Evolutionary conservation across 2,888 invertebrate species (phyloP).

Genomic region (Lobophora halterata): DNA sequence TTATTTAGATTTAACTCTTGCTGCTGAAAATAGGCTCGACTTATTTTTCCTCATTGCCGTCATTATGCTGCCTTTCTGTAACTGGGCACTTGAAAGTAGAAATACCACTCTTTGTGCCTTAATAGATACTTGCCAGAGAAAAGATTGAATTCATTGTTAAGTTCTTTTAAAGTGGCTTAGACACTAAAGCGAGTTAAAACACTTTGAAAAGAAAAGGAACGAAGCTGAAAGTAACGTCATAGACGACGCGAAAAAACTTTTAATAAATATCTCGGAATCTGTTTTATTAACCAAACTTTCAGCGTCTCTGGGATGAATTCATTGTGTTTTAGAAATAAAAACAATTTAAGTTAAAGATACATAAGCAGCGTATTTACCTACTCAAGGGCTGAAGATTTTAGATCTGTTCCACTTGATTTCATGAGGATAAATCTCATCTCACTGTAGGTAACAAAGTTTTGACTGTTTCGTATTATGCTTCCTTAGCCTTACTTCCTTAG

Average conservation of each 20-base stretch:
- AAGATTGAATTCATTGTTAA: constrained; percentile 51
- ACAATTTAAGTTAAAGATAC: constrained; percentile 26
- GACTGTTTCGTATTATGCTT: no score
- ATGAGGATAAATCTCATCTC: constrained; percentile 3
- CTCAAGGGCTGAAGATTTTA: constrained; percentile 20
- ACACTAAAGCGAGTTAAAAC: constrained; percentile 47
- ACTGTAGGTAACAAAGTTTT: constrained; percentile 10
- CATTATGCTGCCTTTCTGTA: constrained; percentile 34
- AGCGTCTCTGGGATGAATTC: constrained; percentile 21
- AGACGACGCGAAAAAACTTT: constrained; percentile 49
- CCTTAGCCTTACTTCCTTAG: no score
- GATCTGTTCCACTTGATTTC: constrained; percentile 13
- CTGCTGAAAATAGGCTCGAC: constrained; percentile 32
- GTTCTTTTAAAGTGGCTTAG: constrained; percentile 45
- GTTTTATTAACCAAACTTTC: constrained; percentile 38
- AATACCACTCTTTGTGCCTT: constrained; percentile 41
- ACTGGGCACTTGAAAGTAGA: constrained; percentile 37
- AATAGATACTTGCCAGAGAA: constrained; percentile 43
- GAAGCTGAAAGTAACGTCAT: constrained; percentile 43
- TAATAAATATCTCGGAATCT: constrained; percentile 49
- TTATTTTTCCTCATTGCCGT: constrained; percentile 35
- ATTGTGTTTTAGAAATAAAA: constrained; percentile 25
- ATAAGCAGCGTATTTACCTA: constrained; percentile 15
- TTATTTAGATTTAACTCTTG: constrained; percentile 27
- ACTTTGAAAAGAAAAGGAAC: constrained; percentile 40